Evolutionary conservation across 2,797 vertebrate genomes (phyloP), one percentile per base, ranked within the genome.

Genomic region (Coregonus sp.): DNA sequence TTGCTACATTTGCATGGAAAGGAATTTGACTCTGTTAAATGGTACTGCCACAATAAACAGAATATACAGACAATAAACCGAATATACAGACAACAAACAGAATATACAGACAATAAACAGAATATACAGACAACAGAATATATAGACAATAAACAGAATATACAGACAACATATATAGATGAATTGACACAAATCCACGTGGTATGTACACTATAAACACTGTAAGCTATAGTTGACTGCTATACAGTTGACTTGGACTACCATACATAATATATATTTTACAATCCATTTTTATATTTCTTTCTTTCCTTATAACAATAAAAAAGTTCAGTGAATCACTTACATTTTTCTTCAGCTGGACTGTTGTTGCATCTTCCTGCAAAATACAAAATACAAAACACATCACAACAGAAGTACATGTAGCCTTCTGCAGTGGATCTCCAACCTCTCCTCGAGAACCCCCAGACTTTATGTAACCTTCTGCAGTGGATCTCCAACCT

Each of bases 301-400:
- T 51, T 67, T 50, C 4, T 15, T 54, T 5, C 6, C 52, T 54
- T 1, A 54, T 1, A 18, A 15, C 4, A 54, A 15, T 54, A 5
- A 31, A 54, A 56, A 56, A 40, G 12, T 1, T 18, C 9, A 5
- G 16, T 31, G 16, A 59, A 14, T 2, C n/a, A 78, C 91, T 40
- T 89, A 97, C 96, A 88, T 94, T 90, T 95, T 76, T 94, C 94
- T 78, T 94, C 89, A 12, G 76, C 18, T 2, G 73, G 71, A 47
- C 15, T 80, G 83, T 68, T 89, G 80, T 86, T 92, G 91, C 96
- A 97, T 89, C 88, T 92, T 86, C 93, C 96, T 97, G 91, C 70
- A 85, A 91, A 68, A 87, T 3, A 84, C 76, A 86, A 73, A 75
- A 77, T 77, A 66, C 5, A 70, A 1, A 66, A 51, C 35, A 40